Evolutionary conservation across 2,113 vertebrate genomes (phyloP).

Genomic region (Scophthalmus maximus): DNA sequence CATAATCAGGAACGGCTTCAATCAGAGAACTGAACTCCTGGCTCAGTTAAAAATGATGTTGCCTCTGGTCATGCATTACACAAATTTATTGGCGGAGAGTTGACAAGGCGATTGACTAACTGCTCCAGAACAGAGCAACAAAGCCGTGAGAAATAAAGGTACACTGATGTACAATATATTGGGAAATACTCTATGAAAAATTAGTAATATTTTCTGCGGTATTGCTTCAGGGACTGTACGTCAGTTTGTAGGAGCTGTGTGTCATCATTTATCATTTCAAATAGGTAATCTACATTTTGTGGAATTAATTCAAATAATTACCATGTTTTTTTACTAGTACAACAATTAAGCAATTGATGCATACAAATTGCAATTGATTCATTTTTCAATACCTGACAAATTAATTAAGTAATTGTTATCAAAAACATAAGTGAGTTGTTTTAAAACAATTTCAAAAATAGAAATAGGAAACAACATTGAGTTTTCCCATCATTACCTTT

Average conservation of each 20-base stretch:
- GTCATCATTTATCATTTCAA: neutral
- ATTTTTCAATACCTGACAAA: too few species aligned
- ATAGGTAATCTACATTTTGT: neutral
- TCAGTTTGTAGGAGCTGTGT: neutral
- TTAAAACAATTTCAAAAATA: too few species aligned
- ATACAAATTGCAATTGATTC: too few species aligned
- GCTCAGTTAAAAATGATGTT: conserved; percentile 39
- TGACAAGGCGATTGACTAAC: conserved; percentile 9
- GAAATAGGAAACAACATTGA: too few species aligned
- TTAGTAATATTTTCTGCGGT: neutral
- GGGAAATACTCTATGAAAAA: neutral
- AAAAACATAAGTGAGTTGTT: too few species aligned
- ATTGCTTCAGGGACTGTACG: too few species aligned
- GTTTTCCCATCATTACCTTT: neutral
- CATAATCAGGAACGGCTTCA: conserved; percentile 19
- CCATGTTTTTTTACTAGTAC: neutral
- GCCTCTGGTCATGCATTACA: conserved; percentile 24
- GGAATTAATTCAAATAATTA: neutral
- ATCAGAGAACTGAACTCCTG: conserved; percentile 27
- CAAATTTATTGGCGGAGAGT: conserved; percentile 24
- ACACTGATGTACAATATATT: too few species aligned
- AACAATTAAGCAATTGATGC: neutral
- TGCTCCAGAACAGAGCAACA: neutral
- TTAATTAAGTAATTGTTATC: neutral
- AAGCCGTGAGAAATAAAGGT: neutral